A percentile compares a stretch with the other conserved stretches of the same genome.
phyloP scores from a whole-genome alignment of 2,113 vertebrate genomes.

The Formicarius rufipectus region DNA sequence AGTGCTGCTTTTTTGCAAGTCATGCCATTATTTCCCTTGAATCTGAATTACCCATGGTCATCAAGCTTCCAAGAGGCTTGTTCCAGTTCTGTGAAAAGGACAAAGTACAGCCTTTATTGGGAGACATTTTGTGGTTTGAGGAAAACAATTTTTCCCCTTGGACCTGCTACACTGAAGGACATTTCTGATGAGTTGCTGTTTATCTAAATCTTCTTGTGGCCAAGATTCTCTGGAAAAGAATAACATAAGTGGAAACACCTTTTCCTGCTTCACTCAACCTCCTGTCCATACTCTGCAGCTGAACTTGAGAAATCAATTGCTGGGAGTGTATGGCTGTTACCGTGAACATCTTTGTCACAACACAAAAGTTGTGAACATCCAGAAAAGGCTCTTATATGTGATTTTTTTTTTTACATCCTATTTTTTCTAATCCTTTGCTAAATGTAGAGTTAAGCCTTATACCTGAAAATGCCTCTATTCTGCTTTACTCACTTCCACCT shows the following conservation, averaged over 20 bases:
- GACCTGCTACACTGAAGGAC: neutral
- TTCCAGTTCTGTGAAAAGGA: neutral
- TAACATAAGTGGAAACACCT: neutral
- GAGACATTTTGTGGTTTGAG: neutral
- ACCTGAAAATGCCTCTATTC: neutral
- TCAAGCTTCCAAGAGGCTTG: neutral
- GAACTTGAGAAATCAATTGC: neutral
- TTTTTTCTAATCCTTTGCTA: neutral
- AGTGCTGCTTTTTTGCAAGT: neutral
- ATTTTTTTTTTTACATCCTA: neutral
- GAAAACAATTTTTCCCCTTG: neutral
- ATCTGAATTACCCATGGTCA: neutral
- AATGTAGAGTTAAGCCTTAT: neutral
- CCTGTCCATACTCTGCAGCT: neutral
- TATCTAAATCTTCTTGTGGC: neutral
- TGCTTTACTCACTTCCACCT: neutral
- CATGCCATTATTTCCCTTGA: neutral
- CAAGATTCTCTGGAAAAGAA: neutral
- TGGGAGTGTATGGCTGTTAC: neutral
- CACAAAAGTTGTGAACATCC: neutral
- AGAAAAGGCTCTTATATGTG: neutral
- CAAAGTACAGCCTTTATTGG: neutral
- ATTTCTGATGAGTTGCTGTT: neutral
- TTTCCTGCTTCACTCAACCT: neutral
- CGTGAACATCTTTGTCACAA: neutral